Base-by-base conservation (phyloP, 2,113 vertebrate genomes). In the Malurus elegans region DNA sequence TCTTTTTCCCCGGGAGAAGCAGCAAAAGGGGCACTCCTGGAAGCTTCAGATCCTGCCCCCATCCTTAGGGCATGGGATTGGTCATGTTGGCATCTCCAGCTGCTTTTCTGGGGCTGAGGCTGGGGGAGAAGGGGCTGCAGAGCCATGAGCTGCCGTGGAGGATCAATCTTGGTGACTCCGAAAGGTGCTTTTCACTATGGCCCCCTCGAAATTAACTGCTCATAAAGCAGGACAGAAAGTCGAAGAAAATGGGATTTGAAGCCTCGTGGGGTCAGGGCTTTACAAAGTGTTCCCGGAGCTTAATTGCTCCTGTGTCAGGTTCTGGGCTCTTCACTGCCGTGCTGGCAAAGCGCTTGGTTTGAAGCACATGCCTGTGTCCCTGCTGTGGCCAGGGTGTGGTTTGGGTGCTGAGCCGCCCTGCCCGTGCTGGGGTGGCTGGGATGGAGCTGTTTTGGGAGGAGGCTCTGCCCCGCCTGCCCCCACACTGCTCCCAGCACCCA, bases 181-280 rank as follows among this genome's bases (percentile, higher is more conserved):
- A 26, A 40, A 86, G 74, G 54, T 76, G 74, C 31, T 83, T 88
- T 90, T 70, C 31, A 21, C 89, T 57, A 48, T 12, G 81, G 28
- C n/a, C 72, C 79, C 48, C 51, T 71, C 10, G 48, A 87, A 94
- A 95, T 81, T 44, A 93, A 75, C 92, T 57, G 91, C 90, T 93
- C 86, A 62, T 86, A 70, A 92, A 87, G 75, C 79, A 88, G 64
- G 88, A 88, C 91, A 95, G 96, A 97, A 93, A 92, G 92, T 96
- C 79, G 48, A 95, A 93, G 91, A 58, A 84, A 95, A 95, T 60
- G 62, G 89, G 57, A 88, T 92, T 95, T 94, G 95, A 81, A 84
- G 83, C 80, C 91, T 84, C 6, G 1, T 40, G 67, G 51, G 88
- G 72, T 92, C 91, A 86, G 72, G 18, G 84, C 53, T 84, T 76